phyloP scores from a whole-genome alignment of 2,113 vertebrate species.

The Seriola rivoliana region DNA sequence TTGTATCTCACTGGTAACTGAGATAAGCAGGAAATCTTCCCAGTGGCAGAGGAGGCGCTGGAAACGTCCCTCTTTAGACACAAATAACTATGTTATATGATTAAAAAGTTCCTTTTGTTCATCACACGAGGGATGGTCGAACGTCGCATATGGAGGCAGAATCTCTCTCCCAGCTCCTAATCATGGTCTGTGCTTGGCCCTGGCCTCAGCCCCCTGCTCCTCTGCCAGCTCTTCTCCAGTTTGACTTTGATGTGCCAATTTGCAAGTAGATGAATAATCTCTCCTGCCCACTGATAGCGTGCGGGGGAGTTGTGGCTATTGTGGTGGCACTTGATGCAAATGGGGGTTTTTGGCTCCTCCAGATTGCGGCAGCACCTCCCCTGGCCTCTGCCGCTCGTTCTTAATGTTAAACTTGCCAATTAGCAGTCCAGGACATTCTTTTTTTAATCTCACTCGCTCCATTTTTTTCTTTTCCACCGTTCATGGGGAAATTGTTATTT shows the following conservation, averaged over 20 bases:
- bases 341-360: conserved; percentile 79
- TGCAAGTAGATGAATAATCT: conserved; percentile 89
- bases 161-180: conserved; percentile 38
- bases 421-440: conserved; percentile 69
- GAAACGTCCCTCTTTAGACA: neutral
- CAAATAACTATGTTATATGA: neutral
- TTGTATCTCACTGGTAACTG: no score
- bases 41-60: neutral
- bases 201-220: conserved; percentile 34
- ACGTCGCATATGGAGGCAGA: conserved; percentile 25
- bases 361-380: conserved; percentile 70
- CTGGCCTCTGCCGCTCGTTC: conserved; percentile 78
- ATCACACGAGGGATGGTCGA: neutral
- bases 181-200: conserved; percentile 39
- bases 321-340: conserved; percentile 80
- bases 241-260: conserved; percentile 89
- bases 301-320: conserved; percentile 83
- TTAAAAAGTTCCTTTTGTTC: conserved; percentile 1
- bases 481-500: conserved; percentile 74
- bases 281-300: conserved; percentile 83
- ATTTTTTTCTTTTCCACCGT: neutral
- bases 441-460: neutral
- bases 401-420: conserved; percentile 87
- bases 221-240: conserved; percentile 65
- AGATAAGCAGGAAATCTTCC: neutral